Base-by-base conservation (phyloP, 2,797 vertebrate species). In the Tamandua tetradactyla region DNA sequence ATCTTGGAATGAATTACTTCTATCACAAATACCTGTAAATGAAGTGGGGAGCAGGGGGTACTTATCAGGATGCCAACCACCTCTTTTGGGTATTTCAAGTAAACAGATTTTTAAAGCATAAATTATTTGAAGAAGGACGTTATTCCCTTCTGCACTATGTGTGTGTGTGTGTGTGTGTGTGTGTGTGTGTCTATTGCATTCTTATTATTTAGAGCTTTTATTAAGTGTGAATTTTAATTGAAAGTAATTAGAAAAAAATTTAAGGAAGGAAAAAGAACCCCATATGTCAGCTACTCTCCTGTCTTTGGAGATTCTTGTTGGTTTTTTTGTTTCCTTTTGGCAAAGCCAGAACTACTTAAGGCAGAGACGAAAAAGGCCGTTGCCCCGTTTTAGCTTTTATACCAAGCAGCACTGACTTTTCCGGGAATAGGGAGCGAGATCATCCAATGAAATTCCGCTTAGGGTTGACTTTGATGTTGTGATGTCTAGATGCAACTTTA, bases 401-500 rank as follows among this genome's bases (percentile, higher is more conserved):
- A 64, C 89, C 82, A 37, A 52, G 47, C 49, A 35, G 47, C 78
- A 7, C 85, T 89, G 91, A 74, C 93, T 96, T 91, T 97, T 97
- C 97, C 57, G 3, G 87, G 92, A 94, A 96, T 5, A 4, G 59
- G 94, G 72, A 42, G 68, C 0, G 10, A 81, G 66, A 52, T 78
- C 74, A 69, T 74, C 78, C 93, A 75, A 59, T 3, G 1, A 91
- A 89, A 93, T 93, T 86, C 94, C 6, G 49, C 89, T 94, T 86
- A 93, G 89, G 89, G 72, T 74, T 82, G 83, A 89, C 94, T 87
- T 83, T 92, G 95, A 88, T 93, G 84, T 84, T 69, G 90, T 2
- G 0, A 61, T 76, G 87, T 95, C 95, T 82, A 85, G 95, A 90
- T 92, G 88, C 91, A 95, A 95, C 88, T 90, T 93, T 87, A 88